Evolutionary conservation across 2,113 vertebrate species (phyloP).

Genomic region (Caranx ignobilis): DNA sequence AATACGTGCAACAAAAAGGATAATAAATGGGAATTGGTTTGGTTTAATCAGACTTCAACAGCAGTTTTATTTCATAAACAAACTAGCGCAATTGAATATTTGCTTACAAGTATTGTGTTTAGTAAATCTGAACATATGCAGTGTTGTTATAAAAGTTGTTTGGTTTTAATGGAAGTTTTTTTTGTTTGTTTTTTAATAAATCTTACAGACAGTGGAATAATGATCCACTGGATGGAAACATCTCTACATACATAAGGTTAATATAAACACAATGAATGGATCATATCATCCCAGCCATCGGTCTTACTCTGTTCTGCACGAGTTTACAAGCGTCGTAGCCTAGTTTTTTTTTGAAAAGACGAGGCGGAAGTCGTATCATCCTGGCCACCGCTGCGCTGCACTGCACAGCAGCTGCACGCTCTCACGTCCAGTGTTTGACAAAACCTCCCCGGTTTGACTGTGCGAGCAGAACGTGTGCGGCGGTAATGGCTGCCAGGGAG

Average conservation of each 20-base stretch:
- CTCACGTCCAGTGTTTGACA: constrained; percentile 63
- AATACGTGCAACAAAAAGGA: background rate
- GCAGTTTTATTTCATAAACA: too few species aligned
- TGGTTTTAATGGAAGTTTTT: background rate
- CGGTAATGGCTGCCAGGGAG: constrained; percentile 82
- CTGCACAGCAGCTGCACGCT: constrained; percentile 60
- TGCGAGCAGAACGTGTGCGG: constrained; percentile 66
- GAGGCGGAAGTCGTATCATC: constrained; percentile 13
- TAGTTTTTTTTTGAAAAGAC: constrained; percentile 56
- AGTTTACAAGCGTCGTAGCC: too few species aligned
- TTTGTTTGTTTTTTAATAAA: too few species aligned
- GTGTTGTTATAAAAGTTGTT: background rate
- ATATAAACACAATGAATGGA: too few species aligned
- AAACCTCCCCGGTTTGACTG: constrained; percentile 51
- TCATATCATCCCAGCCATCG: background rate
- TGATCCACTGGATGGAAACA: too few species aligned
- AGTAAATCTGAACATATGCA: background rate
- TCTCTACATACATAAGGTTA: too few species aligned
- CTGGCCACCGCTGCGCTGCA: constrained; percentile 18
- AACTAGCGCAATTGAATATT: too few species aligned
- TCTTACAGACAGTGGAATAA: too few species aligned
- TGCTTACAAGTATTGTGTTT: too few species aligned
- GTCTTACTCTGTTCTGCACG: background rate
- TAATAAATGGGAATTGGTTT: background rate
- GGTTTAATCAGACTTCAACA: background rate